Percentiles rank a stretch among this genome's conserved stretches.
Conservation (phyloP, 2,888 invertebrate species). For the Eristalinus sepulchralis region DNA sequence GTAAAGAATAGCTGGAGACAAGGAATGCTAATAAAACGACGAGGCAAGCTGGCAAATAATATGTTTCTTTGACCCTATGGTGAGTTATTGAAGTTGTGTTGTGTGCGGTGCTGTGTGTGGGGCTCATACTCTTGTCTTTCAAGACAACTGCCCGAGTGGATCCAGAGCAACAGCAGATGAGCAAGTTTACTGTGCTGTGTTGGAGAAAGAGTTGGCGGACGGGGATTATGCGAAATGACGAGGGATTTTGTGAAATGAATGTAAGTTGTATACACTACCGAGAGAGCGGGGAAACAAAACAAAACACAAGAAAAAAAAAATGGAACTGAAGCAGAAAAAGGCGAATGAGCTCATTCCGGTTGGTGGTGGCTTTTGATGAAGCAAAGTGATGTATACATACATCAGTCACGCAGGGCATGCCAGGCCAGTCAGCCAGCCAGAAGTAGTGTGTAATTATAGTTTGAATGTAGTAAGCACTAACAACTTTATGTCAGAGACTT, state of each 20-base stretch:
- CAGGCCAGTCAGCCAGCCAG: slow-evolving; percentile 16
- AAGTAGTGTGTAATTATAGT: neutral
- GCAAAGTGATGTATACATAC: slow-evolving; percentile 34
- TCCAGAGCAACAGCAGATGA: neutral
- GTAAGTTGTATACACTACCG: slow-evolving; percentile 24
- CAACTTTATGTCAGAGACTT: neutral
- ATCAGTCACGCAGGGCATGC: slow-evolving; percentile 13
- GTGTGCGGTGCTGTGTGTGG: slow-evolving; percentile 7
- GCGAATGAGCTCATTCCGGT: slow-evolving; percentile 54
- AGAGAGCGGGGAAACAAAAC: slow-evolving; percentile 9
- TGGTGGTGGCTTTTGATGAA: slow-evolving; percentile 7
- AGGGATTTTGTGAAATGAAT: slow-evolving; percentile 30
- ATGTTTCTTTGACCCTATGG: slow-evolving; percentile 71
- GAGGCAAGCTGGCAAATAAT: slow-evolving; percentile 58
- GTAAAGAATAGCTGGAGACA: slow-evolving; percentile 39
- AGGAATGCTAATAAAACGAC: slow-evolving; percentile 59
- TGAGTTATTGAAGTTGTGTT: slow-evolving; percentile 57
- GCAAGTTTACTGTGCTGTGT: neutral
- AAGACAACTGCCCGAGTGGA: slow-evolving; percentile 2
- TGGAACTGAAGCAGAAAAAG: slow-evolving; percentile 36
- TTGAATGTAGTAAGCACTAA: neutral
- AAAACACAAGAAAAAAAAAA: slow-evolving; percentile 4
- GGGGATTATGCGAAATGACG: neutral
- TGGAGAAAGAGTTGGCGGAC: neutral
- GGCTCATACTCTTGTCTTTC: neutral